Percentiles rank a stretch among this genome's conserved stretches.
Evolutionary conservation across 2,888 invertebrate species (phyloP).

Genomic region (Trisateles emortualis): DNA sequence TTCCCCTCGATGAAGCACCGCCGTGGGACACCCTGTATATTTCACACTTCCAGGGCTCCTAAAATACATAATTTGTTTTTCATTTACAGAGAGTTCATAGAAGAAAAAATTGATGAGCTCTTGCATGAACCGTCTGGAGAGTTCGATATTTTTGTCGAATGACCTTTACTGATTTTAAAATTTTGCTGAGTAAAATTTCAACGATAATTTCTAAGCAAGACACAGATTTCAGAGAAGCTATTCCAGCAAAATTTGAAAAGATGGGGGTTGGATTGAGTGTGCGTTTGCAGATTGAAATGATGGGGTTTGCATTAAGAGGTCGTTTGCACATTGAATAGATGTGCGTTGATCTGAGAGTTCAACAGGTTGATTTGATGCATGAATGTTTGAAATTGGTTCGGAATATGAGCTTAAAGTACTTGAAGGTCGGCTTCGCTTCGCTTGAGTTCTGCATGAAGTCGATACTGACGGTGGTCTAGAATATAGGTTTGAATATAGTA

Average conservation of each 20-base stretch:
- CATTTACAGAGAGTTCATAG: conserved; percentile 37
- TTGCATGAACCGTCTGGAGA: conserved; percentile 48
- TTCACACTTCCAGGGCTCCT: neutral
- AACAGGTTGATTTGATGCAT: conserved; percentile 35
- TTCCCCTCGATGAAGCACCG: conserved; percentile 23
- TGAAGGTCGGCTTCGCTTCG: conserved; percentile 29
- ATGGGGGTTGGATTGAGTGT: conserved; percentile 21
- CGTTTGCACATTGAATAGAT: conserved; percentile 26
- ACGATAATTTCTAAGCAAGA: conserved; percentile 52
- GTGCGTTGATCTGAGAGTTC: conserved; percentile 28
- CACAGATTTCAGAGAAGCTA: conserved; percentile 34
- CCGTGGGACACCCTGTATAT: conserved; percentile 23
- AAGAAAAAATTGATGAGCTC: conserved; percentile 46
- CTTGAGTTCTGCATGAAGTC: conserved; percentile 25
- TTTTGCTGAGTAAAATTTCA: conserved; percentile 48
- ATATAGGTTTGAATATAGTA: conserved; percentile 16
- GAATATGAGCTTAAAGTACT: conserved; percentile 34
- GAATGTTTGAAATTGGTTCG: conserved; percentile 28
- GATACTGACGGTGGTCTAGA: conserved; percentile 16
- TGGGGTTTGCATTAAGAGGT: conserved; percentile 25
- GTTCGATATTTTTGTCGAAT: conserved; percentile 48
- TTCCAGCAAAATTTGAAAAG: conserved; percentile 43
- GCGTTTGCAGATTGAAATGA: conserved; percentile 22
- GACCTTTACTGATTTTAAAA: conserved; percentile 50
- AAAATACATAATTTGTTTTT: neutral